phyloP scores from a whole-genome alignment of 2,888 invertebrate genomes.

The Endotricha flammealis region DNA sequence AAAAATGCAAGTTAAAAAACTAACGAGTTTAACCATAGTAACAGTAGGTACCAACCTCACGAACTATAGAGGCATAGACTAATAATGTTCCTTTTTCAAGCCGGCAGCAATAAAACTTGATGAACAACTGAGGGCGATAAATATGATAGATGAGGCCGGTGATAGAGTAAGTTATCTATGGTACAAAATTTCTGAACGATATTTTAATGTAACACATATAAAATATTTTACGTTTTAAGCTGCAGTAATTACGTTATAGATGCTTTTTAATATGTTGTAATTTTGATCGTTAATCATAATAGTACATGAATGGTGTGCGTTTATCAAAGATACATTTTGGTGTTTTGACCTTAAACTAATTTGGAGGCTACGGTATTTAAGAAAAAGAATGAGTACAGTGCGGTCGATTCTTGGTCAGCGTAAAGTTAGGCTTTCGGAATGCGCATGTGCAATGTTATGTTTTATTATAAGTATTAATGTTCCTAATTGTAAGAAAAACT shows the following conservation, averaged over 20 bases:
- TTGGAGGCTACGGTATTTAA: no score
- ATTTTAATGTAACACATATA: background rate
- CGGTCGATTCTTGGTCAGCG: no score
- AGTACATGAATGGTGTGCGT: no score
- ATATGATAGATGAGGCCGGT: conserved; percentile 29
- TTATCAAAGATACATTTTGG: no score
- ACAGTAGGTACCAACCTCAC: conserved; percentile 4
- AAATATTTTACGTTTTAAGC: background rate
- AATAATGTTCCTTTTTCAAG: conserved; percentile 22
- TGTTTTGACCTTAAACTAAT: no score
- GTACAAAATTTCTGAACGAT: background rate
- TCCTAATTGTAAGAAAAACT: no score
- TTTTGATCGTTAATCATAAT: background rate
- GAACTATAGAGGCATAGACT: conserved; percentile 9
- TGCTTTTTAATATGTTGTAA: background rate
- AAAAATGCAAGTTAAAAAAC: conserved; percentile 11
- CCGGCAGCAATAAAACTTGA: conserved; percentile 29
- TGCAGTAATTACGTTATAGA: background rate
- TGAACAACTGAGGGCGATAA: conserved; percentile 26
- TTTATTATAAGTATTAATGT: no score
- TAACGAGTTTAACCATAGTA: conserved; percentile 14
- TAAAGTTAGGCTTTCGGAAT: no score
- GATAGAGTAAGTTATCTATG: conserved; percentile 14
- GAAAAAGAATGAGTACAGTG: no score
- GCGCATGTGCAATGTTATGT: no score